Evolutionary conservation across 2,797 vertebrate genomes (phyloP).

Genomic region (Myotis findleyi): DNA sequence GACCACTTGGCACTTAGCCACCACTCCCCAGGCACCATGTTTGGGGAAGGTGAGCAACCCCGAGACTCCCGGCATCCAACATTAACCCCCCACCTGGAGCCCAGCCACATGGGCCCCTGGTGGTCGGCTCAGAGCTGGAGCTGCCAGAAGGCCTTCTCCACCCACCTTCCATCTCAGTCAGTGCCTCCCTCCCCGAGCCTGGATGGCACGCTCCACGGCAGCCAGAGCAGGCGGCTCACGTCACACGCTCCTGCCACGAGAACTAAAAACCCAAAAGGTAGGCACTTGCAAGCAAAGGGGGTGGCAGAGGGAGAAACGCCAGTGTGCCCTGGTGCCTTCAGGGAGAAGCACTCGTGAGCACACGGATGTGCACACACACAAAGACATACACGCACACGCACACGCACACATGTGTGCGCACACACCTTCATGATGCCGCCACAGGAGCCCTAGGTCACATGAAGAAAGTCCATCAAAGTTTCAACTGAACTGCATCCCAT

Average conservation of each 20-base stretch:
- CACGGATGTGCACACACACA: fast-evolving
- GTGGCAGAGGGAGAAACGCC: neutral
- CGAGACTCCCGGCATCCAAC: neutral
- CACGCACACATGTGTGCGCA: no score
- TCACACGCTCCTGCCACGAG: neutral
- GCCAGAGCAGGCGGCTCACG: neutral
- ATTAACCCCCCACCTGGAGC: neutral
- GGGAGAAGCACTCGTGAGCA: neutral
- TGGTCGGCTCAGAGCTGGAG: neutral
- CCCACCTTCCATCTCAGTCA: neutral
- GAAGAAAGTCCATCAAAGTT: neutral
- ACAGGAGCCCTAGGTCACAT: neutral
- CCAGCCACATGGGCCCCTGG: neutral
- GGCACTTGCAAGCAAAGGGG: no score
- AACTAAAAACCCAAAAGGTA: neutral
- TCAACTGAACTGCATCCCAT: neutral
- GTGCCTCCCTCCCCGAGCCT: no score
- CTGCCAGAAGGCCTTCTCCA: neutral
- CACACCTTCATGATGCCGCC: neutral
- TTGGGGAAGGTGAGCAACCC: neutral
- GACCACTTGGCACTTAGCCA: neutral
- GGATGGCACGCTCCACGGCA: neutral
- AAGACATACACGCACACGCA: no score
- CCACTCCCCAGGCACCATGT: neutral
- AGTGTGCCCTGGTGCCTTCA: fast-evolving